Evolutionary conservation across 2,797 vertebrate species (phyloP).

Genomic region (Triplophysa bombifrons): DNA sequence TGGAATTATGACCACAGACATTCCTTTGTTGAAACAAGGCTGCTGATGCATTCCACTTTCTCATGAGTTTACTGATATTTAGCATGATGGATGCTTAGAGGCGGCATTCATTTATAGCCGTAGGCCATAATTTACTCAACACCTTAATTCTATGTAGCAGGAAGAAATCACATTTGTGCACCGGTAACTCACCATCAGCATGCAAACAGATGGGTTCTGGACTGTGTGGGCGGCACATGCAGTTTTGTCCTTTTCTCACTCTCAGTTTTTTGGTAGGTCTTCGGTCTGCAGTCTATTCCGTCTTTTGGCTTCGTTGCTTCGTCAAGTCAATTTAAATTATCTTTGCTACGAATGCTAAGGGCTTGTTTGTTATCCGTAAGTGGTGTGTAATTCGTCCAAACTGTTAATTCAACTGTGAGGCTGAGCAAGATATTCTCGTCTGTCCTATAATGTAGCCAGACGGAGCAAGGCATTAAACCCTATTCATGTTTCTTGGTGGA

Average conservation of each 20-base stretch:
- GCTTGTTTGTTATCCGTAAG: constrained; percentile 57
- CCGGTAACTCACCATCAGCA: constrained; percentile 58
- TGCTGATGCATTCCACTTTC: constrained; percentile 18
- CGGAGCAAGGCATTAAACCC: constrained; percentile 5
- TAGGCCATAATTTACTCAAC: constrained; percentile 45
- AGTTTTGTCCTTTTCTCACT: constrained; percentile 55
- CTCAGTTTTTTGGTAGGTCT: constrained; percentile 36
- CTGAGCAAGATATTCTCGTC: constrained; percentile 45
- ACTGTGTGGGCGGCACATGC: constrained; percentile 63
- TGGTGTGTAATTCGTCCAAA: constrained; percentile 46
- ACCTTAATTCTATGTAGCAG: constrained; percentile 50
- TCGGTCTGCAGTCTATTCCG: constrained; percentile 49
- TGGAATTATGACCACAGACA: constrained; percentile 11
- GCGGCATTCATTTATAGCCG: constrained; percentile 47
- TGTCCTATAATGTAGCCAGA: constrained; percentile 18
- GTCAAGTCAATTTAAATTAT: constrained; percentile 51
- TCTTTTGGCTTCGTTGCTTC: constrained; percentile 52
- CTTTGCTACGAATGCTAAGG: constrained; percentile 50
- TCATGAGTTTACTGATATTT: constrained; percentile 32
- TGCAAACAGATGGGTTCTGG: constrained; percentile 62
- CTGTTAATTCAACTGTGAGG: constrained; percentile 50
- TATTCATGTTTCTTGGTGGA: not conserved
- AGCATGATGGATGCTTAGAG: constrained; percentile 33
- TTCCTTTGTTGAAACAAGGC: constrained; percentile 30
- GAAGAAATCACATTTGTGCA: constrained; percentile 53